Percentiles rank a stretch among this genome's conserved stretches.
Evolutionary conservation across 92 coral and sea anemone genomes (phyloP).

Genomic region (Porites lobata): DNA sequence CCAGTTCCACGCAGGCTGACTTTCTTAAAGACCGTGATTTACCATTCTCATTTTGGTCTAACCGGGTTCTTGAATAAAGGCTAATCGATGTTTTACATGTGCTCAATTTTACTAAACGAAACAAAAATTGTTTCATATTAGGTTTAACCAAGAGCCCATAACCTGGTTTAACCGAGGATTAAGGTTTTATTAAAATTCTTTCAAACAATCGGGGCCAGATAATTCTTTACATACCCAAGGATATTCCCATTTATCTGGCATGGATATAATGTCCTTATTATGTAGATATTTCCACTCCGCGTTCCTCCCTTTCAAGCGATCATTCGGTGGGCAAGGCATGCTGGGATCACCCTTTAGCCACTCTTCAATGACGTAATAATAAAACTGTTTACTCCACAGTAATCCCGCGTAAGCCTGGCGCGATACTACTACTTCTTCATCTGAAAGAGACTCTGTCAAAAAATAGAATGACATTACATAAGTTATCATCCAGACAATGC

Average conservation of each 20-base stretch:
- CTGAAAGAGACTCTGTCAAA: slow-evolving; percentile 68
- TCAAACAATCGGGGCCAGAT: no score
- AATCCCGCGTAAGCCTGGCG: slow-evolving; percentile 95
- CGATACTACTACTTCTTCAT: slow-evolving; percentile 70
- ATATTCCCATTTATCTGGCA: slow-evolving; percentile 97
- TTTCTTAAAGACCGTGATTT: no score
- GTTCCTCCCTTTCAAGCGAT: slow-evolving; percentile 83
- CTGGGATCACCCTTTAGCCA: slow-evolving; percentile 91
- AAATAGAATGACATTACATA: neutral
- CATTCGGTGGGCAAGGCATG: slow-evolving; percentile 73
- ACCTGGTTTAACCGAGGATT: no score
- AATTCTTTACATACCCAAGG: slow-evolving; percentile 79
- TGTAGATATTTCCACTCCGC: slow-evolving; percentile 87
- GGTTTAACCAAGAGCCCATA: no score
- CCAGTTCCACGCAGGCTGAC: no score
- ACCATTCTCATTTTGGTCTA: no score
- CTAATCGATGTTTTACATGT: no score
- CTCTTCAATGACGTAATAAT: slow-evolving; percentile 84
- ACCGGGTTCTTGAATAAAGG: no score
- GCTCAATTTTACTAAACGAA: no score
- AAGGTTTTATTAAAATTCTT: no score
- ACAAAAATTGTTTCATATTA: no score
- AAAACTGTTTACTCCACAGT: slow-evolving; percentile 94
- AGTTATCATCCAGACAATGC: no score
- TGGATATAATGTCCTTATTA: slow-evolving; percentile 86